A percentile compares a stretch with the other conserved stretches of the same genome.
phyloP scores from a whole-genome alignment of 2,797 vertebrate genomes.

The Pseudochirops cupreus region DNA sequence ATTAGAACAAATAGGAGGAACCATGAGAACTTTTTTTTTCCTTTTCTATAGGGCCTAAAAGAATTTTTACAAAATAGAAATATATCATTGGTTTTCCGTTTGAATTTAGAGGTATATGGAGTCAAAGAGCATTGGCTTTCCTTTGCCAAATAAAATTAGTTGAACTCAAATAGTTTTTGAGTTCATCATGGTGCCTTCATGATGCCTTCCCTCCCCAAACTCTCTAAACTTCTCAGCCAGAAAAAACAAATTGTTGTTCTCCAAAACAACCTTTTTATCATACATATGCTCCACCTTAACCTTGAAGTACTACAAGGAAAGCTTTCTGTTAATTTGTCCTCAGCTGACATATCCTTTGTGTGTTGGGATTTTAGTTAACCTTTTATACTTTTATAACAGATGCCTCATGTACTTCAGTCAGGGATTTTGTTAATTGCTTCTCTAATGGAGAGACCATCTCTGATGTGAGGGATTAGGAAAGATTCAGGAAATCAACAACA shows the following conservation, averaged over 20 bases:
- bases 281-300: conserved; percentile 65
- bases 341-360: conserved; percentile 74
- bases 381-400: conserved; percentile 82
- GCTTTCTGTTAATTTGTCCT: conserved; percentile 75
- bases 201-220: conserved; percentile 61
- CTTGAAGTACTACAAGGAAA: conserved; percentile 68
- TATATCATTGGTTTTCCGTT: conserved; percentile 51
- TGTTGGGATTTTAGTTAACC: conserved; percentile 81
- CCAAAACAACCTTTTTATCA: conserved; percentile 65
- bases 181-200: conserved; percentile 56
- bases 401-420: conserved; percentile 68
- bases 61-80: conserved; percentile 43
- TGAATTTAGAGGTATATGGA: conserved; percentile 24
- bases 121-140: conserved; percentile 1
- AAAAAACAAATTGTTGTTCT: conserved; percentile 74
- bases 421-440: conserved; percentile 84
- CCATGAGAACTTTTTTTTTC: neutral
- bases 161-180: conserved; percentile 50
- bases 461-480: conserved; percentile 79
- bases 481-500: conserved; percentile 82
- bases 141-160: conserved; percentile 52
- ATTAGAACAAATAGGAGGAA: too few relatives aligned
- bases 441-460: conserved; percentile 79
- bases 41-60: conserved; percentile 8
- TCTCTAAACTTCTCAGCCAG: conserved; percentile 58